Percentiles rank a stretch among this genome's conserved stretches.
Evolutionary conservation across 2,888 invertebrate genomes (phyloP).

Genomic region (Campaea margaritaria): DNA sequence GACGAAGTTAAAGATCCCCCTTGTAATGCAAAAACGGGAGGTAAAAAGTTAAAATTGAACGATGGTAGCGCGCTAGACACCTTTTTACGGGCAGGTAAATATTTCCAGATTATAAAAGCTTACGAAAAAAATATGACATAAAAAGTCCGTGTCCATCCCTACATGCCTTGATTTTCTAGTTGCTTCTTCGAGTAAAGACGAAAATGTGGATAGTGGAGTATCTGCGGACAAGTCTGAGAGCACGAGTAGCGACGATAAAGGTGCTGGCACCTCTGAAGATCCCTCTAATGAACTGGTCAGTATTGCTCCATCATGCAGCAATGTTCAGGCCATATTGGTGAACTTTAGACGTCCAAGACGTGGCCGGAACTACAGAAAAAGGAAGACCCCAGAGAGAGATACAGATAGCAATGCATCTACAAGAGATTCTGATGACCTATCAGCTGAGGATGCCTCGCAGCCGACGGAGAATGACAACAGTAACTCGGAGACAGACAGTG

Average conservation of each 20-base stretch:
- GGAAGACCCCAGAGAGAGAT: conserved; percentile 72
- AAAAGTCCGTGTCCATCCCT: conserved; percentile 53
- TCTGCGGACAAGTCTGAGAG: conserved; percentile 81
- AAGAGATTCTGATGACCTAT: conserved; percentile 75
- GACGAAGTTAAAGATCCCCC: conserved; percentile 72
- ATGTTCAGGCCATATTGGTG: conserved; percentile 66
- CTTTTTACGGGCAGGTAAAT: conserved; percentile 67
- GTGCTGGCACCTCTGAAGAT: conserved; percentile 52
- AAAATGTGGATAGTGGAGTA: conserved; percentile 78
- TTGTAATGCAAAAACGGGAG: conserved; percentile 63
- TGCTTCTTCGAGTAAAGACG: conserved; percentile 61
- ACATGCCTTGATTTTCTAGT: conserved; percentile 55
- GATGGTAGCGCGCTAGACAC: conserved; percentile 80
- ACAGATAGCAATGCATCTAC: conserved; percentile 71
- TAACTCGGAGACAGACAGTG: conserved; percentile 61
- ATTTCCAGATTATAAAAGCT: background rate
- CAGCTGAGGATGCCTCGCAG: conserved; percentile 57
- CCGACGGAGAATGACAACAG: conserved; percentile 52
- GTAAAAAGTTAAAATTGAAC: conserved; percentile 78
- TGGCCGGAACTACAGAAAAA: conserved; percentile 72
- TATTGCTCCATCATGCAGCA: conserved; percentile 71
- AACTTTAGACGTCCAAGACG: conserved; percentile 67
- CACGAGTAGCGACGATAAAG: conserved; percentile 72
- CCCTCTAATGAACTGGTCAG: conserved; percentile 71
- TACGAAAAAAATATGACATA: conserved; percentile 53